Percentiles rank a stretch among this genome's conserved stretches.
These are phyloP conservation scores for Falco rusticolus DNA, from an alignment of 2,797 vertebrate species.

Conservation along the genomic window DNA sequence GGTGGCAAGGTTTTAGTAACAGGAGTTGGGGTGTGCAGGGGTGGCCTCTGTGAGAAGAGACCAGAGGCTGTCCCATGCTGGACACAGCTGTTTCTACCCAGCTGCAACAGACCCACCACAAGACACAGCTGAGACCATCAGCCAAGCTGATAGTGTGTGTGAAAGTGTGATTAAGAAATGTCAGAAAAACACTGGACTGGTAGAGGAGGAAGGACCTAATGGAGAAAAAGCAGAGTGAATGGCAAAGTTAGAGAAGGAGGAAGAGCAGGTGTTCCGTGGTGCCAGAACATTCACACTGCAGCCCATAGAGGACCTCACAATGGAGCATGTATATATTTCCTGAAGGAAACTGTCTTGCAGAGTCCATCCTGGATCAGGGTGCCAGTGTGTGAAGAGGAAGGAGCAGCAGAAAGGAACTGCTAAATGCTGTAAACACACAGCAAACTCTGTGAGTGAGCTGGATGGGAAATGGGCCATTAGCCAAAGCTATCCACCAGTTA, in stretches of 20 bases:
- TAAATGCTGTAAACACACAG: background rate
- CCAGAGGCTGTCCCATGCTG: no score
- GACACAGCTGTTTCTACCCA: no score
- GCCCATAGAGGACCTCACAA: background rate
- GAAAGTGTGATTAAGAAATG: background rate
- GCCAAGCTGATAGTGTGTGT: background rate
- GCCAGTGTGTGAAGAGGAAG: background rate
- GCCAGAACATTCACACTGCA: background rate
- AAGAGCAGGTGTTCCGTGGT: background rate
- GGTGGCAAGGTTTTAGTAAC: background rate
- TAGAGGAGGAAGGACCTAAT: background rate
- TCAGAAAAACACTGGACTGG: fast-evolving
- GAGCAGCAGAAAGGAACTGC: background rate
- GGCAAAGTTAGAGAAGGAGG: background rate
- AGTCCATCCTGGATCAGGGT: background rate
- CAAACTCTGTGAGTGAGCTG: background rate
- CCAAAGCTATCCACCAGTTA: background rate
- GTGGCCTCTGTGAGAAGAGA: no score
- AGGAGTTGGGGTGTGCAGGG: fast-evolving
- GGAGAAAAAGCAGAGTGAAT: background rate
- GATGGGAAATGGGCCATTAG: background rate
- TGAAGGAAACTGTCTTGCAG: background rate
- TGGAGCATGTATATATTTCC: background rate
- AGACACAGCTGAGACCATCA: background rate
- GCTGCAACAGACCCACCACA: no score